Evolutionary conservation across 2,888 invertebrate genomes (phyloP).

Genomic region (Chironomus tentans): DNA sequence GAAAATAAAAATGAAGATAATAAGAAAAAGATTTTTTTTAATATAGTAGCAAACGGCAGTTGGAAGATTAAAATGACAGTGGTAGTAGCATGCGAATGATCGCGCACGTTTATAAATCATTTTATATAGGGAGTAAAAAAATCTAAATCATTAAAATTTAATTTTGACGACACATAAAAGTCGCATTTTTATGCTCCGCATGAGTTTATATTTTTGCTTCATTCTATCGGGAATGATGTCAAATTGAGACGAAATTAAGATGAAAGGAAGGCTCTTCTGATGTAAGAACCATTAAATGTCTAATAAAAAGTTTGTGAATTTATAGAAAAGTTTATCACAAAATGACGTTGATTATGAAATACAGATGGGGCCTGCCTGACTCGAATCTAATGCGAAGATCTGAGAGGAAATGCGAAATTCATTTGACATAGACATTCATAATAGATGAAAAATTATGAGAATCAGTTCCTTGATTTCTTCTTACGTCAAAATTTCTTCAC

Average conservation of each 20-base stretch:
- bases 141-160: constrained; percentile 22
- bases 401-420: too few species aligned
- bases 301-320: too few species aligned
- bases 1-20: too few species aligned
- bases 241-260: too few species aligned
- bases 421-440: too few species aligned
- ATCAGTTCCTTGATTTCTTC: too few species aligned
- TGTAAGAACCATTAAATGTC: too few species aligned
- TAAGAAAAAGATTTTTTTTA: too few species aligned
- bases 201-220: background rate
- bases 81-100: background rate
- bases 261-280: too few species aligned
- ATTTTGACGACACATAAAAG: constrained; percentile 20
- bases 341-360: background rate
- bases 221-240: background rate
- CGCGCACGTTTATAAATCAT: constrained; percentile 9
- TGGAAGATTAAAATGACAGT: background rate
- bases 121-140: background rate
- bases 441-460: too few species aligned
- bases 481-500: background rate
- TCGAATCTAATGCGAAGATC: too few species aligned
- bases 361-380: background rate
- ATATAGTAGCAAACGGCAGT: background rate
- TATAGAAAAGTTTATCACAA: too few species aligned
- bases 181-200: background rate